Evolutionary conservation across 2,888 invertebrate genomes (phyloP).

Genomic region (Andrena hattorfiana): DNA sequence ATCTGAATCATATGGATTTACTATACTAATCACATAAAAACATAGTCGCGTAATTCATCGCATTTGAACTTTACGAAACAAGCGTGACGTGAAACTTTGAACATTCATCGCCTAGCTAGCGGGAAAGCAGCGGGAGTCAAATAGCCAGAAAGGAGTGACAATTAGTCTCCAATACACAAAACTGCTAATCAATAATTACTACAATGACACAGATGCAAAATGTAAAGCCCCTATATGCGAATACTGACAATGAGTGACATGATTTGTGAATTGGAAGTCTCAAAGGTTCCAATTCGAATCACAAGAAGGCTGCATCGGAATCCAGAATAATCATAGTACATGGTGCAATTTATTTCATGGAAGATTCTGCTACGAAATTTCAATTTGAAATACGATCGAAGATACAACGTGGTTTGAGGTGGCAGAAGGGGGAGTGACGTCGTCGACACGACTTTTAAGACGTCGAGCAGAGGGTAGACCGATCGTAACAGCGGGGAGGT

Average conservation of each 20-base stretch:
- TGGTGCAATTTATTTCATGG: background rate
- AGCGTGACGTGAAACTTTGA: too few species aligned
- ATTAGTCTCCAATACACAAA: too few species aligned
- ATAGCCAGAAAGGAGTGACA: too few species aligned
- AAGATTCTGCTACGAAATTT: slow-evolving; percentile 19
- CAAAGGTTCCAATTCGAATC: background rate
- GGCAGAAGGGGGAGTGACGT: slow-evolving; percentile 8
- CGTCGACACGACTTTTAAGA: slow-evolving; percentile 63
- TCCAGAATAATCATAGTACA: background rate
- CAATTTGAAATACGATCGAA: slow-evolving; percentile 63
- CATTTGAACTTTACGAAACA: too few species aligned
- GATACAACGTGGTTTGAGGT: slow-evolving; percentile 14
- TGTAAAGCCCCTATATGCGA: too few species aligned
- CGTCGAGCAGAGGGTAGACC: slow-evolving; percentile 49
- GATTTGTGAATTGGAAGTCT: background rate
- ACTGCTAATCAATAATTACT: too few species aligned
- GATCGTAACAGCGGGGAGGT: slow-evolving; percentile 45
- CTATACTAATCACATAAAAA: background rate
- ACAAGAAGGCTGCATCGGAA: background rate
- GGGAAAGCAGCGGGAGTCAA: too few species aligned
- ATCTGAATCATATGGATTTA: background rate
- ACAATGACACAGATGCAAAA: too few species aligned
- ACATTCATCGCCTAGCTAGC: too few species aligned
- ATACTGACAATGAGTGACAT: too few species aligned
- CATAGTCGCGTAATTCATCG: too few species aligned